Conservation (phyloP, 2,113 vertebrate genomes). For the Amia ocellicauda region DNA sequence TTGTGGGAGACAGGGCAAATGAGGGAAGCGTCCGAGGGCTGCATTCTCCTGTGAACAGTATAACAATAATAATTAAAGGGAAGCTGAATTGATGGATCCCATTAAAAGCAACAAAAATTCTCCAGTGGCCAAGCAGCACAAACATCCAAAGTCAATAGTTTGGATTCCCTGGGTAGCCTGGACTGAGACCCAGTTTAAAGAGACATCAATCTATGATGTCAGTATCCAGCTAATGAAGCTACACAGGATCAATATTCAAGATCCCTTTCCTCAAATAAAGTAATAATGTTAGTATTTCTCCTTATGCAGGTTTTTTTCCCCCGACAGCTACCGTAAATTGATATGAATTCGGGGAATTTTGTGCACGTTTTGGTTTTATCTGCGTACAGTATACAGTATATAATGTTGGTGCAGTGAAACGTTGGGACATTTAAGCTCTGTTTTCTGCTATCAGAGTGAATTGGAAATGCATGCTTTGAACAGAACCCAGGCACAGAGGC, state of each 20-base stretch:
- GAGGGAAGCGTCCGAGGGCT: slow-evolving; percentile 23
- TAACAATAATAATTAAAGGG: slow-evolving; percentile 68
- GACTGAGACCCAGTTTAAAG: slow-evolving; percentile 72
- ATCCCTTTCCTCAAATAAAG: slow-evolving; percentile 62
- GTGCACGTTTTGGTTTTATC: not conserved
- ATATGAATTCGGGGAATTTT: not conserved
- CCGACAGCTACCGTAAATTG: slow-evolving; percentile 13
- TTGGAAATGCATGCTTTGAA: slow-evolving; percentile 21
- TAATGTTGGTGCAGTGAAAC: not conserved
- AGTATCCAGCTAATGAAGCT: slow-evolving; percentile 82
- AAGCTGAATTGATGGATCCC: slow-evolving; percentile 60
- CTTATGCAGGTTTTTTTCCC: slow-evolving; percentile 32
- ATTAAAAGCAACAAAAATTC: slow-evolving; percentile 60
- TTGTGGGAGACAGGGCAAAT: slow-evolving; percentile 29
- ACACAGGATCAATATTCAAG: slow-evolving; percentile 79
- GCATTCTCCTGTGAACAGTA: slow-evolving; percentile 40
- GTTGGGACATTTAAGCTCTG: not conserved
- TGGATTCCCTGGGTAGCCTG: slow-evolving; percentile 72
- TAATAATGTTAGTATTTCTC: slow-evolving; percentile 64
- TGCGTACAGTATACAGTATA: not conserved
- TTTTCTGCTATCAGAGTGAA: slow-evolving; percentile 11
- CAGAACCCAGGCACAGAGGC: slow-evolving; percentile 9
- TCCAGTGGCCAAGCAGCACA: slow-evolving; percentile 58
- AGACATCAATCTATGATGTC: slow-evolving; percentile 83
- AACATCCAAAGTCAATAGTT: slow-evolving; percentile 67